phyloP scores from a whole-genome alignment of 2,113 vertebrate genomes.

The Stomatorhinus ivindoensis region DNA sequence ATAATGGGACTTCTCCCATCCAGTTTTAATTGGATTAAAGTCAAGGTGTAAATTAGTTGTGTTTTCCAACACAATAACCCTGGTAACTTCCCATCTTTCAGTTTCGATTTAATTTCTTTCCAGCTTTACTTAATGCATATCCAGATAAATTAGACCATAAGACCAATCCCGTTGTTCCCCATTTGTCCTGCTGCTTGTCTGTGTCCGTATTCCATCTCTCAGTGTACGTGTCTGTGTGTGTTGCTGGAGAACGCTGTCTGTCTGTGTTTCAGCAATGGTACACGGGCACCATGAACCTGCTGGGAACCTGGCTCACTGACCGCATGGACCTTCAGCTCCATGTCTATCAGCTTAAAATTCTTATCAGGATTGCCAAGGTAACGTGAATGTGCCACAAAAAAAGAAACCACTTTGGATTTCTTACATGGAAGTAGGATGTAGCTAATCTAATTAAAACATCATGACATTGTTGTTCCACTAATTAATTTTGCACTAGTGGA shows the following conservation, averaged over 20 bases:
- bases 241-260: constrained; percentile 82
- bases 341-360: constrained; percentile 97
- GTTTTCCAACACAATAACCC: background rate
- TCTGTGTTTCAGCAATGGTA: constrained; percentile 99
- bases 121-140: background rate
- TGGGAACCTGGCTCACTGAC: constrained; percentile 97
- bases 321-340: constrained; percentile 99
- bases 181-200: background rate
- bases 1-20: background rate
- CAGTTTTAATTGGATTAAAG: background rate
- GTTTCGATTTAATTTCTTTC: background rate
- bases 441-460: constrained; percentile 20
- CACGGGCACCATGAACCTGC: constrained; percentile 95
- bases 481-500: constrained; percentile 58
- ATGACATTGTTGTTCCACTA: constrained; percentile 72
- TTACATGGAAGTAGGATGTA: constrained; percentile 35
- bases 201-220: constrained; percentile 13
- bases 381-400: constrained; percentile 18
- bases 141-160: background rate
- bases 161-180: background rate
- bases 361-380: constrained; percentile 99
- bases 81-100: background rate
- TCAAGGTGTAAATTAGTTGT: background rate
- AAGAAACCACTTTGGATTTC: constrained; percentile 36
- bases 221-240: constrained; percentile 38